These are phyloP conservation scores for Bombus consobrinus DNA, from an alignment of 1,140 invertebrate species.

Conservation along the genomic window DNA sequence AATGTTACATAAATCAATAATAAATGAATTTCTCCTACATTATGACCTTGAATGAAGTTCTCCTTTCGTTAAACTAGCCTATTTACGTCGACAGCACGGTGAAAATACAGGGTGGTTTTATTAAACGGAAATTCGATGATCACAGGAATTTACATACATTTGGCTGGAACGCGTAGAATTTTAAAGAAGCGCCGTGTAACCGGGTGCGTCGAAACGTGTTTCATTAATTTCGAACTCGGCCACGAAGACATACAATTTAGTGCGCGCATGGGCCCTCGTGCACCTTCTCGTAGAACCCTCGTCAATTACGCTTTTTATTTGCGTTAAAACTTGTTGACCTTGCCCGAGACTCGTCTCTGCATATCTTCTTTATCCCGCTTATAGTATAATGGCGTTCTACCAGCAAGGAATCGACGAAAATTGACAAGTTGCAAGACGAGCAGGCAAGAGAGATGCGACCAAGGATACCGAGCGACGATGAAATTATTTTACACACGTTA, in stretches of 20 bases:
- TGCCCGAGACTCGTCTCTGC: conserved; percentile 35
- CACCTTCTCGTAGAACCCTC: conserved; percentile 14
- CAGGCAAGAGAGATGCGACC: background rate
- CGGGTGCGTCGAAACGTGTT: conserved; percentile 3
- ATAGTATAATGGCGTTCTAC: conserved; percentile 1
- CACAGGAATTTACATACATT: conserved; percentile 12
- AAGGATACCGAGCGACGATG: background rate
- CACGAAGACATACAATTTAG: conserved; percentile 41
- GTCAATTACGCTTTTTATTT: conserved; percentile 56
- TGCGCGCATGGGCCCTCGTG: background rate
- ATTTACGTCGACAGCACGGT: background rate
- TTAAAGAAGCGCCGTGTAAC: conserved; percentile 21
- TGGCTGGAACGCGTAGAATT: conserved; percentile 10
- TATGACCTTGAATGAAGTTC: background rate
- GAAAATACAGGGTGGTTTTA: background rate
- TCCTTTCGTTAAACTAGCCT: background rate
- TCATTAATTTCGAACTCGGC: conserved; percentile 51
- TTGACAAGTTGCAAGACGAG: conserved; percentile 6
- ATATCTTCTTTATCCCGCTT: conserved; percentile 9
- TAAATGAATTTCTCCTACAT: conserved; percentile 1
- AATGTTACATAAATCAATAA: conserved; percentile 6
- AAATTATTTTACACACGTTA: conserved; percentile 28
- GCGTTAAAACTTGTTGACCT: conserved; percentile 47
- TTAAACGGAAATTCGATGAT: conserved; percentile 1
- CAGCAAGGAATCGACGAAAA: conserved; percentile 32